These are phyloP conservation scores for Tragopan temminckii DNA, from an alignment of 2,797 vertebrate species.

Conservation along the genomic window DNA sequence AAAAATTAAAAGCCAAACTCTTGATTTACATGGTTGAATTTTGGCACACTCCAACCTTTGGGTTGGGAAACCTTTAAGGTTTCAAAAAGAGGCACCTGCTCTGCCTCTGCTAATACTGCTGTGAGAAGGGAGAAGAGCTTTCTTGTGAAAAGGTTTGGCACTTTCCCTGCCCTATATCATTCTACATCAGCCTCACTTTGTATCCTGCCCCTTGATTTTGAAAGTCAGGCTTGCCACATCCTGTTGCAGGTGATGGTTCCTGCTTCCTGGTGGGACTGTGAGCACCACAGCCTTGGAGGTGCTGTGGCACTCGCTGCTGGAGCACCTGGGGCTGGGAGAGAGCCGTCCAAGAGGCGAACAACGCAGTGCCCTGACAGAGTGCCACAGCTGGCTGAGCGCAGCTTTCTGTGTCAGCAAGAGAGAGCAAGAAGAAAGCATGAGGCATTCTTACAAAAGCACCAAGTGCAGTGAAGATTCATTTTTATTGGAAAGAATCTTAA, in stretches of 20 bases:
- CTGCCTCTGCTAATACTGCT: neutral
- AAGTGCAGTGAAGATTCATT: constrained; percentile 33
- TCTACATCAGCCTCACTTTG: neutral
- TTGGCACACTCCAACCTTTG: neutral
- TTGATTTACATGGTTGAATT: neutral
- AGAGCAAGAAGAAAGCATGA: constrained; percentile 41
- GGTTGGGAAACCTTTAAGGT: neutral
- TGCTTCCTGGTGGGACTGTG: fast-evolving
- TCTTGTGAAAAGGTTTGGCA: neutral
- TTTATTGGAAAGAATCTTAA: constrained; percentile 77
- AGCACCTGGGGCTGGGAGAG: fast-evolving
- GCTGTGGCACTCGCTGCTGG: neutral
- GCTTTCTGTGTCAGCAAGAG: constrained; percentile 54
- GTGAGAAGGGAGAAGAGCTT: neutral
- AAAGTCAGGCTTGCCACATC: neutral
- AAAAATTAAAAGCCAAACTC: neutral
- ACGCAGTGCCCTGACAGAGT: neutral
- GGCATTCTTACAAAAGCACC: constrained; percentile 70
- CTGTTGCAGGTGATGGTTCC: neutral
- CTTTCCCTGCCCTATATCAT: neutral
- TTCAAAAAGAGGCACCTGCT: neutral
- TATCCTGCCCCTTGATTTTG: neutral
- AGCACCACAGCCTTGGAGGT: neutral
- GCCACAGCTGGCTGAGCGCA: constrained; percentile 39
- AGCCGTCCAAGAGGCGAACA: neutral